A percentile compares a stretch with the other conserved stretches of the same genome.
These are phyloP conservation scores for Epizoanthus fatuus DNA, from an alignment of 92 coral and sea anemone species.

Conservation along the genomic window DNA sequence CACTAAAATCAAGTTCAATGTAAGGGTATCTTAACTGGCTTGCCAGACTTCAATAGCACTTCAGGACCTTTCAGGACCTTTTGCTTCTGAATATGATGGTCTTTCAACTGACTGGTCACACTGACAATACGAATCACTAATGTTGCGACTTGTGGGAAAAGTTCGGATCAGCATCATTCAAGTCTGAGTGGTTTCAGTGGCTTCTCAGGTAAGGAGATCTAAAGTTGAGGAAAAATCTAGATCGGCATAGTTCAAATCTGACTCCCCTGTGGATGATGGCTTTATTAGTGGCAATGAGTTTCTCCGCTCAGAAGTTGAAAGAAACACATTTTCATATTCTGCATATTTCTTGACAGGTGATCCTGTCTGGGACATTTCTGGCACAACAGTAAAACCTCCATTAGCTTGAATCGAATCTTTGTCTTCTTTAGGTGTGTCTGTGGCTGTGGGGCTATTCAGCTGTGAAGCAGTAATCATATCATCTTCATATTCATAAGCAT, in stretches of 20 bases:
- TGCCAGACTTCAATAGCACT: neutral
- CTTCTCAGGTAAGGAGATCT: slow-evolving; percentile 21
- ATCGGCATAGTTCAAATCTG: slow-evolving; percentile 20
- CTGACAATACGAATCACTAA: neutral
- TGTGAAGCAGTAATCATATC: slow-evolving; percentile 37
- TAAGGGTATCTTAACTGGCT: slow-evolving; percentile 15
- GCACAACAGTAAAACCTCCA: neutral
- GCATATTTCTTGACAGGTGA: neutral
- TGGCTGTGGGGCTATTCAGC: neutral
- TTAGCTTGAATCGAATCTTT: too few relatives aligned
- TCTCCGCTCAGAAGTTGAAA: slow-evolving; percentile 7
- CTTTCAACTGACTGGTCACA: neutral
- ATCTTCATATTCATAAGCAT: slow-evolving; percentile 44
- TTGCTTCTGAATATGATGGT: neutral
- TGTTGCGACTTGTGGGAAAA: neutral
- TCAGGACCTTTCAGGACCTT: neutral
- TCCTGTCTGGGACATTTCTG: neutral
- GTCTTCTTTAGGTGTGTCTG: neutral
- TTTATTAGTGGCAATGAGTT: slow-evolving; percentile 25
- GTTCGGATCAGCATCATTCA: neutral
- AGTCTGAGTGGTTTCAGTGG: neutral
- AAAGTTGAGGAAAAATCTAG: slow-evolving; percentile 10
- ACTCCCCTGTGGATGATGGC: neutral
- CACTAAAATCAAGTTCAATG: slow-evolving; percentile 33
- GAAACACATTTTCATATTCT: slow-evolving; percentile 36